These are phyloP conservation scores for Mallotus villosus DNA, from an alignment of 2,797 vertebrate genomes.

Conservation along the genomic window DNA sequence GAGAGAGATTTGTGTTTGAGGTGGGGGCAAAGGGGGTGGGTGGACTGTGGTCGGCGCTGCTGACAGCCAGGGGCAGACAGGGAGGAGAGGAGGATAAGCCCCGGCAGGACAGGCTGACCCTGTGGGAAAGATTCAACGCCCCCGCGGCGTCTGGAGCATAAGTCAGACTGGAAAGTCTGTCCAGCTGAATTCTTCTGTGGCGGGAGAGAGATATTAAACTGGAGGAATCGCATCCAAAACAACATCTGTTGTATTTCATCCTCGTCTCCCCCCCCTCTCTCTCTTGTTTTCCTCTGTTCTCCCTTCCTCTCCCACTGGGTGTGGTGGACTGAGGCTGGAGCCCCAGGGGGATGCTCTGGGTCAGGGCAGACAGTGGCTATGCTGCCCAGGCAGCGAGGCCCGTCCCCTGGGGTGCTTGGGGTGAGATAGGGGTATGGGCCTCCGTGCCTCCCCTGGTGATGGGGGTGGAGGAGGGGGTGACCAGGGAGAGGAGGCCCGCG, in stretches of 20 bases:
- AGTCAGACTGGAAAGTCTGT: conserved; percentile 5
- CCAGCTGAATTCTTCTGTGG: conserved; percentile 2
- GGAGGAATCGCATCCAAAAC: neutral
- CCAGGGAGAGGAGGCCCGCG: conserved; percentile 3
- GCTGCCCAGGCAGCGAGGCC: conserved; percentile 1
- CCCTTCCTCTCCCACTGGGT: neutral
- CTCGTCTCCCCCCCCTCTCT: neutral
- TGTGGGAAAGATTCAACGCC: conserved; percentile 7
- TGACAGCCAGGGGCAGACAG: neutral
- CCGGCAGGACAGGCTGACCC: conserved; percentile 15
- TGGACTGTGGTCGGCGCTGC: conserved; percentile 1
- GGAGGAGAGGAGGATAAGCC: neutral
- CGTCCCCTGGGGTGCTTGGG: conserved; percentile 15
- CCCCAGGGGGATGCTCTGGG: neutral
- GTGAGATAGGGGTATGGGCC: neutral
- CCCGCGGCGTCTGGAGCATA: conserved; percentile 9
- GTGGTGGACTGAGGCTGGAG: neutral
- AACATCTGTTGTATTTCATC: neutral
- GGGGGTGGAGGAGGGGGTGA: neutral
- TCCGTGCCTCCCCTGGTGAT: conserved; percentile 8
- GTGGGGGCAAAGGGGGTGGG: neutral
- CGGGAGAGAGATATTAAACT: neutral
- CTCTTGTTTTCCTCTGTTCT: neutral
- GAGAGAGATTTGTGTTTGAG: neutral
- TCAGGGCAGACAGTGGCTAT: neutral